Evolutionary conservation across 2,113 vertebrate genomes (phyloP).

Genomic region (Hyperopisus bebe): DNA sequence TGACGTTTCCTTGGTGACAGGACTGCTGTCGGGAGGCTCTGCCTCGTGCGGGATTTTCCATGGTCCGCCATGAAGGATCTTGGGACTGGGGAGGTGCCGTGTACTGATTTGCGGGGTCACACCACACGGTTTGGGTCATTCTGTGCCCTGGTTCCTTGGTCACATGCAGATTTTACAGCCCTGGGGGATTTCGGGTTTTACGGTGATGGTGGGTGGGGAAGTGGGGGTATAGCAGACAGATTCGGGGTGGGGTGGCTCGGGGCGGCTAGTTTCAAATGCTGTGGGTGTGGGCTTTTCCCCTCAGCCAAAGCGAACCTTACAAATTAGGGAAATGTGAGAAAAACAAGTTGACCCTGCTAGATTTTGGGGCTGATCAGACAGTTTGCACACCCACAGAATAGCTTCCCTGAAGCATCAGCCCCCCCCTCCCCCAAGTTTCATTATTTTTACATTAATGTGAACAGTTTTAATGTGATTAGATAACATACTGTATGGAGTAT

Average conservation of each 20-base stretch:
- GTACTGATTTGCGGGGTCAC: not conserved
- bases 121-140: not conserved
- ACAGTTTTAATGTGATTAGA: not conserved
- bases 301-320: not conserved
- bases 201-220: not conserved
- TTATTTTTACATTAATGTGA: not conserved
- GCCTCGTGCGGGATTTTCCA: not conserved
- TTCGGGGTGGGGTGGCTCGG: not conserved
- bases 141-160: not conserved
- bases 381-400: not conserved
- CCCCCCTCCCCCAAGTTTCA: not conserved
- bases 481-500: not conserved
- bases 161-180: not conserved
- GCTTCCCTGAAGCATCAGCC: not conserved
- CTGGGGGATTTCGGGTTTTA: not conserved
- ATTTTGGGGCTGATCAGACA: not conserved
- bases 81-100: not conserved
- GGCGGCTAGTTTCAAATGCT: not conserved
- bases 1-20: constrained; percentile 8
- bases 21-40: not conserved
- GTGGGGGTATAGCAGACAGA: not conserved
- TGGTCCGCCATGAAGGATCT: not conserved
- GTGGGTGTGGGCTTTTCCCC: not conserved
- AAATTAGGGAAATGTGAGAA: not conserved
- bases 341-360: not conserved